Base-by-base conservation (phyloP, 2,113 vertebrate species). In the Todiramphus chloris region DNA sequence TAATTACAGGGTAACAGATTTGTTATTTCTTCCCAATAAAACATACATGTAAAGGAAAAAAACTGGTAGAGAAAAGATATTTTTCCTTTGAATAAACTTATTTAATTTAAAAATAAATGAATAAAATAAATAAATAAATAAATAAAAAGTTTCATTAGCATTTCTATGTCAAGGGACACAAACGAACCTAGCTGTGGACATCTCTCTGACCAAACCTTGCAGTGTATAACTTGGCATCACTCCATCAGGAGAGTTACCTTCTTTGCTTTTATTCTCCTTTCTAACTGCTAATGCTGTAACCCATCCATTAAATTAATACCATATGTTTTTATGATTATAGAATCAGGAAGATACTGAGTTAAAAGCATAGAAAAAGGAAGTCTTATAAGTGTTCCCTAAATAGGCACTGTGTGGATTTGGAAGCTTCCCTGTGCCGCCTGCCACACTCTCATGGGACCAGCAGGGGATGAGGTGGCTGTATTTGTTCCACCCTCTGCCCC, bases 1-100 rank as follows among this genome's bases (percentile, higher is more conserved):
- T 98, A 98, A 98, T 98, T 98, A 97, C 96, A 97, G 95, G 93
- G 92, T 96, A 97, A 96, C 35, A 76, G 93, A 94, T 97, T 97
- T 95, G 88, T 96, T 97, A 94, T 97, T 98, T 97, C 97, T 98
- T 97, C 87, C 92, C 90, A 90, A 95, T 96, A 98, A 98, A 97
- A 96, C 89, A 95, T 53, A 96, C 79, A 97, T 64, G 77, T 72
- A 95, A 96, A 89, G 59, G 93, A 91, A 96, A 95, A 83, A 90
- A 94, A 82, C 83, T 79, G 85, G 51, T 76, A 93, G 35, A 93
- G 56, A 86, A 93, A 87, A 92, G 3, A 67, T 78, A 58, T 50
- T 90, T 92, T 91, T 91, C n/a, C 53, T 85, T 91, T 43, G 64
- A 94, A 96, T 27, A 95, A 92, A 70, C 5, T 55, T 78, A 51